phyloP scores from a whole-genome alignment of 1,140 invertebrate species.

The Drosophila pandora region DNA sequence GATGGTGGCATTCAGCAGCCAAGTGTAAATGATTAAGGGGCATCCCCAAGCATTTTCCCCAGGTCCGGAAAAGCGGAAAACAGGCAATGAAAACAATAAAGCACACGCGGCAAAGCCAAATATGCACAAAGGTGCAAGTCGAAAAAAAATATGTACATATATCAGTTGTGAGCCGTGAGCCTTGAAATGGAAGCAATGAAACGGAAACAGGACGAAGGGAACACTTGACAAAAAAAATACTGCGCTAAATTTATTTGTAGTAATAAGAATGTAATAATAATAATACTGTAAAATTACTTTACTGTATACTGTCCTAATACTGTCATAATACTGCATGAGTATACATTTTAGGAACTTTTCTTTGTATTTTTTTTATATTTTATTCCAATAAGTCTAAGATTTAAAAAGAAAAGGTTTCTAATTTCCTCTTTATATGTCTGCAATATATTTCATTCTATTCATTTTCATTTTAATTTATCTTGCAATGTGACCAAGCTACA shows the following conservation, averaged over 20 bases:
- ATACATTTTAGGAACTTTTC: too few species aligned
- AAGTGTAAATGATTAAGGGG: conserved; percentile 71
- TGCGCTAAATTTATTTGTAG: too few species aligned
- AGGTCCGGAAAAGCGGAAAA: conserved; percentile 15
- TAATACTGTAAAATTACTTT: too few species aligned
- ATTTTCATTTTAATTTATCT: not conserved
- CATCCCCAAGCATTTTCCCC: not conserved
- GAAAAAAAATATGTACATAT: conserved; percentile 16
- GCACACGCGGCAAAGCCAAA: conserved; percentile 12
- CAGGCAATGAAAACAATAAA: conserved; percentile 31
- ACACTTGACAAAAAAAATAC: not conserved
- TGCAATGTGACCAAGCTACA: not conserved
- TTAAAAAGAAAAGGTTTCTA: too few species aligned
- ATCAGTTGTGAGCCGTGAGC: conserved; percentile 12
- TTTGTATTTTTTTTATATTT: too few species aligned
- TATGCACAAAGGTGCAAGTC: conserved; percentile 40
- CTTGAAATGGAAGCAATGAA: conserved; percentile 44
- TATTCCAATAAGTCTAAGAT: too few species aligned
- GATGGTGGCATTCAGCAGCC: conserved; percentile 24
- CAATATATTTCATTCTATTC: not conserved
- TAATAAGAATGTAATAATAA: too few species aligned
- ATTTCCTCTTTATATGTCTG: not conserved
- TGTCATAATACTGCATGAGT: too few species aligned
- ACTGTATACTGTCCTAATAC: too few species aligned
- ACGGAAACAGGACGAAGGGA: conserved; percentile 45